Evolutionary conservation across 2,113 vertebrate genomes (phyloP).

Genomic region (Gambusia holbrooki): DNA sequence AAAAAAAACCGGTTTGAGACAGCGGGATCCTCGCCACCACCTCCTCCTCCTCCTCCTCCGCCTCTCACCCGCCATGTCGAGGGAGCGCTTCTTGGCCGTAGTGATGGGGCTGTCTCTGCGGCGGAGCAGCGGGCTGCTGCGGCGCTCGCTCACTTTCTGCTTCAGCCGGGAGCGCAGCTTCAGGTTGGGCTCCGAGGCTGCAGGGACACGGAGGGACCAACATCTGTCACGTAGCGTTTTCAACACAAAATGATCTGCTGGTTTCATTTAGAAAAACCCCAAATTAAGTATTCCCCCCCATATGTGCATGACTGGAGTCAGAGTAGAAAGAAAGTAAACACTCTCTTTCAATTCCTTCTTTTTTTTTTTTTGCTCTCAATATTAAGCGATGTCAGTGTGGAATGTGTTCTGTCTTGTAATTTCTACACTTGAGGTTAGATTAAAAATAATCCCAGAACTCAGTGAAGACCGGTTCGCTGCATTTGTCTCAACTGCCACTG

Average conservation of each 20-base stretch:
- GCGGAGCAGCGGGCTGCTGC: constrained; percentile 92
- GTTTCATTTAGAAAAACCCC: background rate
- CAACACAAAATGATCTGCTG: background rate
- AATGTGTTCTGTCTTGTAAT: background rate
- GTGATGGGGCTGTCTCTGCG: constrained; percentile 89
- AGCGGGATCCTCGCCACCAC: background rate
- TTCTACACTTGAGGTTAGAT: background rate
- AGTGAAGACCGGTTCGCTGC: background rate
- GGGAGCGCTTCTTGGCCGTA: constrained; percentile 89
- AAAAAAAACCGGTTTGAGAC: too few relatives aligned
- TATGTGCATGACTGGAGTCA: background rate
- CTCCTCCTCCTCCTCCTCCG: background rate
- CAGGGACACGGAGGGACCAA: background rate
- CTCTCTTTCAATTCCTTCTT: too few relatives aligned
- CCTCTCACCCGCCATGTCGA: constrained; percentile 87
- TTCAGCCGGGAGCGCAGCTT: constrained; percentile 94
- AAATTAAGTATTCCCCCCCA: background rate
- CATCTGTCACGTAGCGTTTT: background rate
- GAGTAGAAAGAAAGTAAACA: too few relatives aligned
- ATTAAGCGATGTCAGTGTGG: background rate
- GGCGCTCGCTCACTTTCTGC: constrained; percentile 93
- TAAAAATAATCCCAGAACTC: background rate
- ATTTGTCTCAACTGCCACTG: background rate
- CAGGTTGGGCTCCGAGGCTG: constrained; percentile 95
- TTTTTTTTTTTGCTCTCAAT: background rate